Conservation (phyloP, 2,113 vertebrate genomes). For the Hydrochoerus hydrochaeris region DNA sequence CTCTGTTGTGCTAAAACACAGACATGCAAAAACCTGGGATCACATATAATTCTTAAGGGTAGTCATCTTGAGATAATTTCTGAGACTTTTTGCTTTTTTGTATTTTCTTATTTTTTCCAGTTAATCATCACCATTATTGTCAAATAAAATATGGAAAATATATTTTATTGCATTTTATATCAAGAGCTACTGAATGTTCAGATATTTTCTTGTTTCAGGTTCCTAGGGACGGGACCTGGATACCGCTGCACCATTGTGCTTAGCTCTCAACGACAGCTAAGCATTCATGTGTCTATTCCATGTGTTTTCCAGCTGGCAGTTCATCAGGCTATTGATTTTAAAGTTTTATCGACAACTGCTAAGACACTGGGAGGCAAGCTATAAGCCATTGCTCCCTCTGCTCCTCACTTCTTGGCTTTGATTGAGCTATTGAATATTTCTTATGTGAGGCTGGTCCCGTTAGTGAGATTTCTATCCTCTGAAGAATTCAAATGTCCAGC, state of each 20-base stretch:
- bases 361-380: conserved; percentile 79
- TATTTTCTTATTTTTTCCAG: neutral
- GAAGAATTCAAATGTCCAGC: conserved; percentile 71
- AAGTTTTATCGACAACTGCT: conserved; percentile 86
- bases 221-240: neutral
- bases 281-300: conserved; percentile 61
- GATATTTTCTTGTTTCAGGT: neutral
- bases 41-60: neutral
- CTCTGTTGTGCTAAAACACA: neutral
- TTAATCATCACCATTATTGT: neutral
- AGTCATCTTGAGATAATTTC: neutral
- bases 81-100: neutral
- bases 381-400: conserved; percentile 79
- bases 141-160: neutral
- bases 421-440: conserved; percentile 83
- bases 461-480: conserved; percentile 72
- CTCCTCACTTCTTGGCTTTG: conserved; percentile 73
- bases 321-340: conserved; percentile 86
- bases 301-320: conserved; percentile 71
- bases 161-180: neutral
- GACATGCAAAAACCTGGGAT: neutral
- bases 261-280: conserved; percentile 62
- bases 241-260: neutral
- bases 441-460: conserved; percentile 72
- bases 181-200: neutral